phyloP scores from a whole-genome alignment of 1,140 invertebrate genomes.

The Papilio polytes region DNA sequence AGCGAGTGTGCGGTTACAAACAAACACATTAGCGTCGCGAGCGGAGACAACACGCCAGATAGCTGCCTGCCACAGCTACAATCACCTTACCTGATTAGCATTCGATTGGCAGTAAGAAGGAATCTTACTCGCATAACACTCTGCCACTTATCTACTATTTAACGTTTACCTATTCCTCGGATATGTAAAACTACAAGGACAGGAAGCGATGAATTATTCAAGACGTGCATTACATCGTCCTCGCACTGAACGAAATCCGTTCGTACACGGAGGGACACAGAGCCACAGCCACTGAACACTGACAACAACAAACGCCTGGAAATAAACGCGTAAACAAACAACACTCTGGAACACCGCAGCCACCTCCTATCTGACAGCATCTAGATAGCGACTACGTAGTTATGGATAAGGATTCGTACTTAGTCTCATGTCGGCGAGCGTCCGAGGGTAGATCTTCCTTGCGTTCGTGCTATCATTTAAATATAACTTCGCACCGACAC shows the following conservation, averaged over 20 bases:
- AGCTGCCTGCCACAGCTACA: constrained; percentile 18
- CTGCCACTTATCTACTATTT: constrained; percentile 24
- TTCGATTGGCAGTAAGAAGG: constrained; percentile 22
- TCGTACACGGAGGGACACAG: constrained; percentile 43
- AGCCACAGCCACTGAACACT: constrained; percentile 43
- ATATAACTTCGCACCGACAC: constrained; percentile 74
- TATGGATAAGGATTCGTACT: constrained; percentile 70
- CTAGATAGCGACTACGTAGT: constrained; percentile 58
- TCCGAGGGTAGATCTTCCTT: constrained; percentile 63
- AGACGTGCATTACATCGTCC: constrained; percentile 50
- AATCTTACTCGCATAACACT: constrained; percentile 7
- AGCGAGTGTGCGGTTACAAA: constrained; percentile 43
- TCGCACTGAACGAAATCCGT: constrained; percentile 54
- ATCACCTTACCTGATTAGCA: constrained; percentile 39
- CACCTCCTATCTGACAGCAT: constrained; percentile 42
- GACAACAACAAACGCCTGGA: constrained; percentile 43
- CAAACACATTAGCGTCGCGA: constrained; percentile 40
- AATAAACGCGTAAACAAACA: constrained; percentile 14
- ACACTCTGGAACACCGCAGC: constrained; percentile 41
- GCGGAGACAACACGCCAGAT: constrained; percentile 29
- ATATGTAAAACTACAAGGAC: constrained; percentile 58
- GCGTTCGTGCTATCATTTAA: constrained; percentile 79
- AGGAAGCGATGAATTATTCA: constrained; percentile 64
- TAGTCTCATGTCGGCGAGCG: constrained; percentile 76
- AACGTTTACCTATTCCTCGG: constrained; percentile 46